Conservation (phyloP, 2,113 vertebrate genomes). For the Tragelaphus imberbis region DNA sequence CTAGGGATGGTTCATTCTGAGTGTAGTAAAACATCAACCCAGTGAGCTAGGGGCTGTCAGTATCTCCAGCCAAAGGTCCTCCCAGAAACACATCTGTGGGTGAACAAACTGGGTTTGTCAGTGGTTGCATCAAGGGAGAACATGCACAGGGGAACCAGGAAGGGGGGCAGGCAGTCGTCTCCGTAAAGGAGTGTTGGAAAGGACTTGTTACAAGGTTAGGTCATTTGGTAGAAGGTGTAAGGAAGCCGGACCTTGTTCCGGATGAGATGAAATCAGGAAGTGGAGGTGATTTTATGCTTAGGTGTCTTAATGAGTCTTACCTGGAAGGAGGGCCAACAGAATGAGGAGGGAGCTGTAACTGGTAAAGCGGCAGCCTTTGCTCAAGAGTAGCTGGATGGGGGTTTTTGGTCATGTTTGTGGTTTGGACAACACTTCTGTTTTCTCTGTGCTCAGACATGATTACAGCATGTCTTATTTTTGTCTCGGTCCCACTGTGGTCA, state of each 20-base stretch:
- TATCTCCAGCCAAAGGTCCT: background rate
- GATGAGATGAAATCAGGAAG: background rate
- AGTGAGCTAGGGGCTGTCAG: background rate
- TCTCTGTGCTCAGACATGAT: background rate
- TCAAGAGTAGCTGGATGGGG: background rate
- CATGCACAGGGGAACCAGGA: fast-evolving
- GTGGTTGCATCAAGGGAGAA: fast-evolving
- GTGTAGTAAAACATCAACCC: background rate
- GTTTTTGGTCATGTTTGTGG: background rate
- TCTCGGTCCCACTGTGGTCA: background rate
- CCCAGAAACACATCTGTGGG: background rate
- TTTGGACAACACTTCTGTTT: background rate
- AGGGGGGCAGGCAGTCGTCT: background rate
- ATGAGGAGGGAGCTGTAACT: background rate
- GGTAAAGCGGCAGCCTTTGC: background rate
- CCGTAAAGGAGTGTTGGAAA: background rate
- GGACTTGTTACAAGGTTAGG: background rate
- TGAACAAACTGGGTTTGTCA: background rate
- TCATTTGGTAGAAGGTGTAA: background rate
- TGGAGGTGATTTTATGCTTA: background rate
- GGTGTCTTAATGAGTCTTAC: background rate
- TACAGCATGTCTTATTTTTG: background rate
- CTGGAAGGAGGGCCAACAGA: background rate
- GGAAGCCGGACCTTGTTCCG: background rate
- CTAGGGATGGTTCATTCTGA: background rate